phyloP scores from a whole-genome alignment of 2,113 vertebrate species.

The Chlamydotis undulata region DNA sequence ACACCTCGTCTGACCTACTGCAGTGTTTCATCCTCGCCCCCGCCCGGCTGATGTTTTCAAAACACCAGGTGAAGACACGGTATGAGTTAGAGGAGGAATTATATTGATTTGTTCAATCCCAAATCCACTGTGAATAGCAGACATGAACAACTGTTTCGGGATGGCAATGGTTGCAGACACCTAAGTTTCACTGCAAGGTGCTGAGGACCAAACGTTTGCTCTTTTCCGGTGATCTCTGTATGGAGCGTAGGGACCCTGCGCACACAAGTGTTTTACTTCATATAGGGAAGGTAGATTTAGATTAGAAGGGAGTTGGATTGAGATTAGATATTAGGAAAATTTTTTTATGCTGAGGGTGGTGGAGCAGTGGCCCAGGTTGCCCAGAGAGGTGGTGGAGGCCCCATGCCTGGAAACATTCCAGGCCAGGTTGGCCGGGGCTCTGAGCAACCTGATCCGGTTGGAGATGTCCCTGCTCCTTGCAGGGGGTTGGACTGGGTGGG shows the following conservation, averaged over 20 bases:
- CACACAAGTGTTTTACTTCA: fast-evolving
- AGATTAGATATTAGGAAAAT: too few species aligned
- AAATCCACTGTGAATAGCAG: neutral
- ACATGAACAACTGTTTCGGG: neutral
- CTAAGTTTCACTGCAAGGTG: neutral
- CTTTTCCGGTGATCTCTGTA: fast-evolving
- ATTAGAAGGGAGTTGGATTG: too few species aligned
- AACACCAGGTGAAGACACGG: neutral
- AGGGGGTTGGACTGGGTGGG: too few species aligned
- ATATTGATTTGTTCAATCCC: neutral
- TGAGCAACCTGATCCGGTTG: too few species aligned
- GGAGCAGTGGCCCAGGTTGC: too few species aligned
- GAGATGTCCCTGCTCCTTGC: too few species aligned
- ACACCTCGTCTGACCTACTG: neutral
- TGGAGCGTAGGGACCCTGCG: fast-evolving
- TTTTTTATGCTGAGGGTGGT: too few species aligned
- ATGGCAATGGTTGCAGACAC: neutral
- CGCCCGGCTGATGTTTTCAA: neutral
- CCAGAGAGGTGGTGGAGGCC: too few species aligned
- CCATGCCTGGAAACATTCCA: too few species aligned
- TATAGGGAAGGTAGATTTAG: too few species aligned
- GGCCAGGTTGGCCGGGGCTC: too few species aligned
- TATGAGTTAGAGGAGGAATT: neutral
- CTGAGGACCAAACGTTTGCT: neutral
- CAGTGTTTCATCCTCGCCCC: neutral